Evolutionary conservation across 2,113 vertebrate genomes (phyloP).

Genomic region (Anseranas semipalmata): DNA sequence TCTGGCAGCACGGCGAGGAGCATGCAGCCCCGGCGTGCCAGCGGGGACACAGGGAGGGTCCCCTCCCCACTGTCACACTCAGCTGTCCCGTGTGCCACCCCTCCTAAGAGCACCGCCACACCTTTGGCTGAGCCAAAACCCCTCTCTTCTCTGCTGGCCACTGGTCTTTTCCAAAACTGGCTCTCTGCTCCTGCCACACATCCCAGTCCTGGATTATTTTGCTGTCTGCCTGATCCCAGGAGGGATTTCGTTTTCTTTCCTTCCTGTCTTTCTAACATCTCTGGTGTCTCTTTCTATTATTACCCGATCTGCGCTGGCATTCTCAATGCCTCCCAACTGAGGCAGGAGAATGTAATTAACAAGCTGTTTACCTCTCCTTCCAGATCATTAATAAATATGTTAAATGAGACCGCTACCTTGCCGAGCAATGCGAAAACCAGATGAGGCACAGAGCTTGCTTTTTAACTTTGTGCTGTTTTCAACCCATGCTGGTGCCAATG

Average conservation of each 20-base stretch:
- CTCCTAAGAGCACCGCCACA: background rate
- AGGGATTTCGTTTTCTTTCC: conserved; percentile 32
- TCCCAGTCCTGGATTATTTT: background rate
- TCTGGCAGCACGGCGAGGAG: background rate
- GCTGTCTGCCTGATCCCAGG: background rate
- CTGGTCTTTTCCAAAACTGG: background rate
- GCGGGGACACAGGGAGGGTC: background rate
- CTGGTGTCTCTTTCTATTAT: conserved; percentile 47
- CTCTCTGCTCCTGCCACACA: background rate
- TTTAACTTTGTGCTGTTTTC: background rate
- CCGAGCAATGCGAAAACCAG: conserved; percentile 11
- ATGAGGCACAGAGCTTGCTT: background rate
- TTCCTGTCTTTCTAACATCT: conserved; percentile 24
- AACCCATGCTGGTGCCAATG: background rate
- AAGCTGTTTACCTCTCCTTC: conserved; percentile 63
- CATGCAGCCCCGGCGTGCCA: background rate
- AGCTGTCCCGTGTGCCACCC: rapidly evolving
- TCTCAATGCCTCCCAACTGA: conserved; percentile 37
- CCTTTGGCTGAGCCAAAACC: background rate
- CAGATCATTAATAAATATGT: conserved; percentile 59
- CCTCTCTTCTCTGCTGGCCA: background rate
- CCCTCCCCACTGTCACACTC: background rate
- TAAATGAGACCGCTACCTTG: conserved; percentile 30
- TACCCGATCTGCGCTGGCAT: conserved; percentile 34
- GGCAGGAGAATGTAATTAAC: conserved; percentile 61